Conservation (phyloP, 92 coral and sea anemone genomes). For the Actinernus sp. region DNA sequence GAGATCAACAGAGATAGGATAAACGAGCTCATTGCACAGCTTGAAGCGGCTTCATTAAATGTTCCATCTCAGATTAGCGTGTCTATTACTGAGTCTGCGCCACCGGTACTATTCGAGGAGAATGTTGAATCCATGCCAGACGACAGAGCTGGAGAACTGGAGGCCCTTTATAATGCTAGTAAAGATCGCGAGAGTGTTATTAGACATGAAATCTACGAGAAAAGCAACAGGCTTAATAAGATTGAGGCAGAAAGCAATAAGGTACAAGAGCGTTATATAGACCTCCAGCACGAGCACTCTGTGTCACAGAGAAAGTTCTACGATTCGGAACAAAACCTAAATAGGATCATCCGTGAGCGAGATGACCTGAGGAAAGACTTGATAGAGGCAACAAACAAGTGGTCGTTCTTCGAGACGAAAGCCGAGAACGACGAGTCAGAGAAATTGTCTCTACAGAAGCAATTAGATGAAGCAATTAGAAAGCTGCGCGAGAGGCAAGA, state of each 20-base stretch:
- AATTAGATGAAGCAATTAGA: conserved; percentile 63
- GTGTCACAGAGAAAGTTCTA: conserved; percentile 72
- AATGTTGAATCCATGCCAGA: conserved; percentile 33
- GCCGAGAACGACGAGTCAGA: conserved; percentile 58
- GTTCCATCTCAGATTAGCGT: conserved; percentile 20
- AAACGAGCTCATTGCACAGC: conserved; percentile 66
- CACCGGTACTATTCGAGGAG: conserved; percentile 44
- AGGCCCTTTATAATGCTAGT: conserved; percentile 70
- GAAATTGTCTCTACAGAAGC: conserved; percentile 62
- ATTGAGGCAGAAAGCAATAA: conserved; percentile 55
- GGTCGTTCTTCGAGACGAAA: conserved; percentile 64
- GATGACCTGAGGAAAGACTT: conserved; percentile 79
- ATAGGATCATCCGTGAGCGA: conserved; percentile 64
- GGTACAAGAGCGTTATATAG: conserved; percentile 58
- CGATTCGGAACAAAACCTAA: conserved; percentile 55
- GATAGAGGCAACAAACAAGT: conserved; percentile 54
- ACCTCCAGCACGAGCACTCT: conserved; percentile 53
- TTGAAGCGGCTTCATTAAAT: conserved; percentile 44
- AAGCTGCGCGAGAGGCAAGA: conserved; percentile 70
- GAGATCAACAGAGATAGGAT: conserved; percentile 73
- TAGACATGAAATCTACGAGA: conserved; percentile 57
- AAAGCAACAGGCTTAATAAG: conserved; percentile 38
- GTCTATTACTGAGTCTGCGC: conserved; percentile 54
- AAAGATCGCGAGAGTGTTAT: conserved; percentile 74
- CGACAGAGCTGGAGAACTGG: conserved; percentile 72